Percentiles rank a stretch among this genome's conserved stretches.
Evolutionary conservation across 2,113 vertebrate genomes (phyloP).

Genomic region (Gopherus evgoodei): DNA sequence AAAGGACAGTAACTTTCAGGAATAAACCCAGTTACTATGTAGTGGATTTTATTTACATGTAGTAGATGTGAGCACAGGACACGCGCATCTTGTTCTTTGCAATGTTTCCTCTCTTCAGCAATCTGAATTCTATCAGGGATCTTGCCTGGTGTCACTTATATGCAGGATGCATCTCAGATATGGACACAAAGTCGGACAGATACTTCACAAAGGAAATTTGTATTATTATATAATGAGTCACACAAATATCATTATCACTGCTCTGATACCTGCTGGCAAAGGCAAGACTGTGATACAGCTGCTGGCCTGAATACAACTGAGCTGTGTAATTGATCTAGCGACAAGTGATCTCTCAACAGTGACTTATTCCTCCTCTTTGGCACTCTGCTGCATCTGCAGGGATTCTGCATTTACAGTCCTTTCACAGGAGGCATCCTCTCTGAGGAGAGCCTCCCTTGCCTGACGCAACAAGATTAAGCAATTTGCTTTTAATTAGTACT

Average conservation of each 20-base stretch:
- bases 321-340: neutral
- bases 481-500: slow-evolving; percentile 79
- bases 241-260: neutral
- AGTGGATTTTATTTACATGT: neutral
- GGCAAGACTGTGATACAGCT: neutral
- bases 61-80: neutral
- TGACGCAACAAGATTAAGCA: slow-evolving; percentile 65
- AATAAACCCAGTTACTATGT: fast-evolving
- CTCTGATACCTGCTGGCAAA: neutral
- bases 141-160: neutral
- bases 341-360: fast-evolving
- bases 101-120: fast-evolving
- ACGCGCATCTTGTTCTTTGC: fast-evolving
- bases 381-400: neutral
- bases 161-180: neutral
- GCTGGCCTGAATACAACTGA: neutral
- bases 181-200: neutral
- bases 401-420: neutral
- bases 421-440: slow-evolving; percentile 41
- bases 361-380: neutral
- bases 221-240: slow-evolving; percentile 9
- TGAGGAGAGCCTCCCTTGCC: slow-evolving; percentile 38
- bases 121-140: fast-evolving
- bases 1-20: fast-evolving
- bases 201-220: neutral